Percentiles rank a stretch among this genome's conserved stretches.
Conservation (phyloP, 2,113 vertebrate genomes). For the Cranoglanis bouderius region DNA sequence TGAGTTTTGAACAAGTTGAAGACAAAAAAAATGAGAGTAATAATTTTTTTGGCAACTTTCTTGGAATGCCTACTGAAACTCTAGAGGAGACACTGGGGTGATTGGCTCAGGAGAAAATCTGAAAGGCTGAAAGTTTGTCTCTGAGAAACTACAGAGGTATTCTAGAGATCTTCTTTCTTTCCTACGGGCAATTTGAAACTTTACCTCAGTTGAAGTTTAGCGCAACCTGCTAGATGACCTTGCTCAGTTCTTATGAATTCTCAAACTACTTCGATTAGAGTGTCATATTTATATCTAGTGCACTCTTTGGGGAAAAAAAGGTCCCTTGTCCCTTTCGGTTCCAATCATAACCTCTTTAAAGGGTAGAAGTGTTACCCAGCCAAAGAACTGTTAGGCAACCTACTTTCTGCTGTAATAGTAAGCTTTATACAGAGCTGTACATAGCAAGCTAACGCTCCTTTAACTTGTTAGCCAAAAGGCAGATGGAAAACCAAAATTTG, state of each 20-base stretch:
- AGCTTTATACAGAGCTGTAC: not conserved
- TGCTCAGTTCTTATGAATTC: not conserved
- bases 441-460: not conserved
- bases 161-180: not conserved
- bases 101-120: not conserved
- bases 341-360: not conserved
- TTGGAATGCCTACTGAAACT: not conserved
- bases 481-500: not conserved
- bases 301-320: not conserved
- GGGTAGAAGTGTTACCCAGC: not conserved
- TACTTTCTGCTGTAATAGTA: not conserved
- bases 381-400: not conserved
- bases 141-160: not conserved
- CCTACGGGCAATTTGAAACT: not conserved
- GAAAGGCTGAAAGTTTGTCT: conserved; percentile 2
- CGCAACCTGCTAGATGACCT: not conserved
- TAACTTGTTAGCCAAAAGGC: not conserved
- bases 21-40: not conserved
- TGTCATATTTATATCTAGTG: not conserved
- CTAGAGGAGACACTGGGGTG: not conserved
- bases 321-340: not conserved
- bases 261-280: not conserved
- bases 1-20: conserved; percentile 2
- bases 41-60: not conserved
- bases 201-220: not conserved